Evolutionary conservation across 2,888 invertebrate genomes (phyloP).

Genomic region (Nemurella pictetii): DNA sequence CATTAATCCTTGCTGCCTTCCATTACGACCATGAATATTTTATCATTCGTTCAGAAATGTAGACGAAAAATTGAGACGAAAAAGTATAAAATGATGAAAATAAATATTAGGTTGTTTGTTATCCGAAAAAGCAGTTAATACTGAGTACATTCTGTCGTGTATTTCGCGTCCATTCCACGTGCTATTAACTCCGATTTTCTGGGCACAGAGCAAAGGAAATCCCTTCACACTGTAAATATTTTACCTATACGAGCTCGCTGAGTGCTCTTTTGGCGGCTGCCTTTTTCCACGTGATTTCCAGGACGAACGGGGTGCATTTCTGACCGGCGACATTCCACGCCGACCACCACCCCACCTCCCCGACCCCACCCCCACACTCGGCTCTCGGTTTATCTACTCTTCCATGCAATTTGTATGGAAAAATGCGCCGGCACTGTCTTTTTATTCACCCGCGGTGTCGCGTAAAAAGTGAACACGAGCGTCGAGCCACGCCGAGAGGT

Average conservation of each 20-base stretch:
- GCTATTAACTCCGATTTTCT: not conserved
- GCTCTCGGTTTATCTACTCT: not conserved
- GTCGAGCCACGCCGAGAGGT: not conserved
- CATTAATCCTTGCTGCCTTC: too few species aligned
- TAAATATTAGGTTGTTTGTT: too few species aligned
- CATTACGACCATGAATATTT: too few species aligned
- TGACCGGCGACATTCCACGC: not conserved
- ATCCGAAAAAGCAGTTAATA: too few species aligned
- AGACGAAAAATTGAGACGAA: too few species aligned
- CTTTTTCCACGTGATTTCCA: not conserved
- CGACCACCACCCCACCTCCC: too few species aligned
- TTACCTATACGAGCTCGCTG: not conserved
- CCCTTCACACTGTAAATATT: not conserved
- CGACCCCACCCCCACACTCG: not conserved
- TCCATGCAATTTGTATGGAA: not conserved
- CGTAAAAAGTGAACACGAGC: not conserved
- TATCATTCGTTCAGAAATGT: too few species aligned
- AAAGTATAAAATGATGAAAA: too few species aligned
- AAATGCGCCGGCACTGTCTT: not conserved
- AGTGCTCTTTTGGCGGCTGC: not conserved
- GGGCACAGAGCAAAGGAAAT: not conserved
- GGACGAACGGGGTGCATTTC: not conserved
- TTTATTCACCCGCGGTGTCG: conserved; percentile 13
- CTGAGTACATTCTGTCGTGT: too few species aligned
- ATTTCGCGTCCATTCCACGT: not conserved